Conservation (phyloP, 1,140 invertebrate genomes). For the Steinernema feltiae region DNA sequence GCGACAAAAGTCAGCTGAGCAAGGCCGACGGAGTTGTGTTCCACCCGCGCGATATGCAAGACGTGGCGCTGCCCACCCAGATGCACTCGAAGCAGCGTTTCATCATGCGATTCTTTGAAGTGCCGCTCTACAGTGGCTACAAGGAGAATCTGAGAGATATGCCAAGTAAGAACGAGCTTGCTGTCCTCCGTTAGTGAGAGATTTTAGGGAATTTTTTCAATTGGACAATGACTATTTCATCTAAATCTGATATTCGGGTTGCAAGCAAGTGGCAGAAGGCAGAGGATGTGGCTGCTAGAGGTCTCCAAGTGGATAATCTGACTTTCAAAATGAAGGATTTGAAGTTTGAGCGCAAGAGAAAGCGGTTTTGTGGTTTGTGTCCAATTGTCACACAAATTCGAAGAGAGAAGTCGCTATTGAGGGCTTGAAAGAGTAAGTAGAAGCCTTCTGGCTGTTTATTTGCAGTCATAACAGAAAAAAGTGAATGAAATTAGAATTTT, state of each 20-base stretch:
- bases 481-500: too few species aligned
- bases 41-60: not conserved
- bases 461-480: not conserved
- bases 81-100: not conserved
- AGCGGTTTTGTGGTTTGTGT: constrained; percentile 40
- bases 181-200: not conserved
- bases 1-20: not conserved
- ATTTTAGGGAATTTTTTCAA: constrained; percentile 60
- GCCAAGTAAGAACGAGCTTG: not conserved
- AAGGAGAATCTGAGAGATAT: not conserved
- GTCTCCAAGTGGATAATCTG: not conserved
- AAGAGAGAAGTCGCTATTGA: constrained; percentile 38
- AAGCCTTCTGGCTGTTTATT: not conserved
- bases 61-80: not conserved
- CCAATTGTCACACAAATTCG: constrained; percentile 35
- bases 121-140: not conserved
- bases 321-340: not conserved
- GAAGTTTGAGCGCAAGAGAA: not conserved
- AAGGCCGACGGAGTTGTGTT: not conserved
- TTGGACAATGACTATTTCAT: constrained; percentile 64
- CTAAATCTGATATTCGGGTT: constrained; percentile 57
- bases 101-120: not conserved
- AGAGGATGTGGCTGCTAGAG: not conserved
- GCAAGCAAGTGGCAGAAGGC: constrained; percentile 19
- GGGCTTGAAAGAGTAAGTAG: constrained; percentile 29